These are phyloP conservation scores for Dascyllus trimaculatus DNA, from an alignment of 2,113 vertebrate species.

Conservation along the genomic window DNA sequence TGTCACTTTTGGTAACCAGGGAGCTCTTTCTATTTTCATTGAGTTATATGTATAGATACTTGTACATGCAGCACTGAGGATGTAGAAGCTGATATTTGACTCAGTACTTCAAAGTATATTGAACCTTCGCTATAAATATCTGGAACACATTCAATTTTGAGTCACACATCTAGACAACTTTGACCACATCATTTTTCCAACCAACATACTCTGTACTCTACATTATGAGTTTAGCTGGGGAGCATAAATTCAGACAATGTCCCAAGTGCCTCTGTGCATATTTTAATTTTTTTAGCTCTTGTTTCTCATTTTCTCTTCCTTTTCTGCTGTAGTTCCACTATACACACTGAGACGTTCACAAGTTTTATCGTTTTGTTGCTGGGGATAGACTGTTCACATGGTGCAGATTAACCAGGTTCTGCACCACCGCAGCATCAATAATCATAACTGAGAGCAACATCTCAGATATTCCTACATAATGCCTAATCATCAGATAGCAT, in stretches of 20 bases:
- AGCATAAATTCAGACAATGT: background rate
- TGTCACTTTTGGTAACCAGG: constrained; percentile 46
- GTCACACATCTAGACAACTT: background rate
- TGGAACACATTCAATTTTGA: background rate
- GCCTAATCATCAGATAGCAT: constrained; percentile 15
- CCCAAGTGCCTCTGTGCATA: background rate
- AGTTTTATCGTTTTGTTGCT: background rate
- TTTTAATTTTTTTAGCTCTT: background rate
- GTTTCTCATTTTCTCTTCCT: background rate
- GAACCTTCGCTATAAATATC: background rate
- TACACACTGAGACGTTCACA: background rate
- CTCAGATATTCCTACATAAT: constrained; percentile 2
- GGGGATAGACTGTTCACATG: background rate
- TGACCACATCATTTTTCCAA: background rate
- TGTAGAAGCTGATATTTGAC: constrained; percentile 9
- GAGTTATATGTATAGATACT: constrained; percentile 7
- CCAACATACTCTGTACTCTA: background rate
- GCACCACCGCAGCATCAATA: background rate
- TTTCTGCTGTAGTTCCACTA: background rate
- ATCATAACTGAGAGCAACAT: background rate
- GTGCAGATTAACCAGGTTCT: background rate
- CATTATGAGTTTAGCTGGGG: background rate
- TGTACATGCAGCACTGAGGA: background rate
- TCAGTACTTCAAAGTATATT: background rate
- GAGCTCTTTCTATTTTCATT: constrained; percentile 27